These are phyloP conservation scores for Sycophila texana DNA, from an alignment of 2,888 invertebrate genomes.

Conservation along the genomic window DNA sequence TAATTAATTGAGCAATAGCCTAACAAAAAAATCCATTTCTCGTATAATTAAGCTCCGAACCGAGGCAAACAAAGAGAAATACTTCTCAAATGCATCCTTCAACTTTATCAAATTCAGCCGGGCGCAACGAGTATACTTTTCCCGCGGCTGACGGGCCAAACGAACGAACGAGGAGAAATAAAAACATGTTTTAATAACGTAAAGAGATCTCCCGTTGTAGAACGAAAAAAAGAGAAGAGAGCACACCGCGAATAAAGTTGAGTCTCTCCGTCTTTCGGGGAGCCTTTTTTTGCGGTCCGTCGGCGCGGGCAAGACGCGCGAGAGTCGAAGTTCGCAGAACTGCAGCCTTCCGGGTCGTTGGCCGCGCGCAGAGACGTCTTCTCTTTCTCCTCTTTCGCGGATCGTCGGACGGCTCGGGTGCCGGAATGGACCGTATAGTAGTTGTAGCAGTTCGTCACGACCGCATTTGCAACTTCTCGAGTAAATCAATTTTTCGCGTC, in stretches of 20 bases:
- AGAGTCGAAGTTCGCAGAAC: slow-evolving; percentile 52
- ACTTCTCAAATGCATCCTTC: neutral
- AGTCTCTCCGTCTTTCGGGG: neutral
- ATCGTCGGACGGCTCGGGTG: slow-evolving; percentile 1
- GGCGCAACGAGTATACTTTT: neutral
- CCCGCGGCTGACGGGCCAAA: neutral
- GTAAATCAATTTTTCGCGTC: slow-evolving; percentile 64
- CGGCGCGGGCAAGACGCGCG: neutral
- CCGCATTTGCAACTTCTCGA: slow-evolving; percentile 61
- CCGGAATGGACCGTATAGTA: slow-evolving; percentile 7
- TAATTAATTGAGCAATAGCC: slow-evolving; percentile 5
- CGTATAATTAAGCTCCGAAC: slow-evolving; percentile 4
- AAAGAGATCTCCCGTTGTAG: slow-evolving; percentile 36
- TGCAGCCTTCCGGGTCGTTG: slow-evolving; percentile 60
- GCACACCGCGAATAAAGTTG: slow-evolving; percentile 31
- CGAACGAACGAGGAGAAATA: slow-evolving; percentile 18
- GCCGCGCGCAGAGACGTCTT: slow-evolving; percentile 30
- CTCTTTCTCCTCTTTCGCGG: neutral
- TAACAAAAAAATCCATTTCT: slow-evolving; percentile 9
- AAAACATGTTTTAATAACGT: slow-evolving; percentile 50
- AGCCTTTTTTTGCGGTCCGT: slow-evolving; percentile 18
- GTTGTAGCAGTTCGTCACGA: slow-evolving; percentile 45
- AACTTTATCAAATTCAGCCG: slow-evolving; percentile 1
- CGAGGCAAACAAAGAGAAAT: neutral
- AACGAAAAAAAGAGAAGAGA: neutral